phyloP scores from a whole-genome alignment of 92 coral and sea anemone species.

The Porites divaricata region DNA sequence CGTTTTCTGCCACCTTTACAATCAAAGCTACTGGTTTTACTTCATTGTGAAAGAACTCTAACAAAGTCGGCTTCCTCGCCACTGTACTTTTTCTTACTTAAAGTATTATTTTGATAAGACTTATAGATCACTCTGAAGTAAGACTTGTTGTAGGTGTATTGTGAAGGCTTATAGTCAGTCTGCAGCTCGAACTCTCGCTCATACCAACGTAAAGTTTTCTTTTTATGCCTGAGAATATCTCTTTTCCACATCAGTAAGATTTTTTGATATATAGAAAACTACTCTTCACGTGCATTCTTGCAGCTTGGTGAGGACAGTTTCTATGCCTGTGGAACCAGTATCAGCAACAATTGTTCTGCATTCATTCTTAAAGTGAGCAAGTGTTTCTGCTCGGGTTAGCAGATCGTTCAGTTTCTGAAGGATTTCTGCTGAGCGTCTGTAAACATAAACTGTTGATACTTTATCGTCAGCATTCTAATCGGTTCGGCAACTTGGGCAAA shows the following conservation, averaged over 20 bases:
- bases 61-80: constrained; percentile 42
- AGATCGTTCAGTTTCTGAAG: constrained; percentile 47
- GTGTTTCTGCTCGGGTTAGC: constrained; percentile 42
- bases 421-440: constrained; percentile 50
- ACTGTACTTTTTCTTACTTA: background rate
- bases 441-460: constrained; percentile 49
- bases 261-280: constrained; percentile 51
- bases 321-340: constrained; percentile 58
- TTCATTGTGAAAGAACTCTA: constrained; percentile 15
- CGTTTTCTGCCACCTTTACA: constrained; percentile 18
- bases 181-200: constrained; percentile 61
- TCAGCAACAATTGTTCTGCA: constrained; percentile 62
- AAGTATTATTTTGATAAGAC: constrained; percentile 18
- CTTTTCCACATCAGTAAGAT: constrained; percentile 58
- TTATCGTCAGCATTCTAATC: constrained; percentile 49
- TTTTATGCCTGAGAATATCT: constrained; percentile 57
- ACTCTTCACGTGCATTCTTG: constrained; percentile 54
- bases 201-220: constrained; percentile 52
- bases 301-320: constrained; percentile 53
- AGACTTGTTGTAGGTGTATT: constrained; percentile 29
- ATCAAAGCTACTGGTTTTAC: constrained; percentile 22
- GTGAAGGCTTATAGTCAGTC: constrained; percentile 63
- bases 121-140: constrained; percentile 36
- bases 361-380: constrained; percentile 58
- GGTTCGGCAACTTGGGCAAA: constrained; percentile 60